phyloP scores from a whole-genome alignment of 2,113 vertebrate genomes.

The Sphaerodactylus townsendi region DNA sequence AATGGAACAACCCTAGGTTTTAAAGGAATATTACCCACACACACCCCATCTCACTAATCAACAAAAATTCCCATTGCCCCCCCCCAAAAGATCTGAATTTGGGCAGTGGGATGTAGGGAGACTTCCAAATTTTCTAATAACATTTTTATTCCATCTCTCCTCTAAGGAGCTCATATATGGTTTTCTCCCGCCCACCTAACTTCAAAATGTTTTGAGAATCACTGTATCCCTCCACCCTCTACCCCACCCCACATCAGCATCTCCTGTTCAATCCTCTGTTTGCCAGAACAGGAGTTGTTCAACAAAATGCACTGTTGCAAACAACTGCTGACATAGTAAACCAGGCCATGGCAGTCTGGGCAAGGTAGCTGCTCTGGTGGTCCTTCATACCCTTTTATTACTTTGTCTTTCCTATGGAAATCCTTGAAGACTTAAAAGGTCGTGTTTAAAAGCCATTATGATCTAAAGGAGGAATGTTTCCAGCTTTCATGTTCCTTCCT shows the following conservation, averaged over 20 bases:
- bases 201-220: background rate
- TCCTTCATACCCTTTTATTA: conserved; percentile 41
- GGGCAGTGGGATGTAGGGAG: too few relatives aligned
- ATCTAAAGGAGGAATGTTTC: conserved; percentile 61
- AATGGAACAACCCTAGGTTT: too few relatives aligned
- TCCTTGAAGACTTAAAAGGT: conserved; percentile 59
- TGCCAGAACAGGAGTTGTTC: accelerated
- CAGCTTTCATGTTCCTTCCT: conserved; percentile 58
- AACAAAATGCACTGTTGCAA: background rate
- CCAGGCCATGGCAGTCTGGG: accelerated
- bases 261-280: background rate
- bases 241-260: too few relatives aligned
- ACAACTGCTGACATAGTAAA: background rate
- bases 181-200: background rate
- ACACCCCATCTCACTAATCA: too few relatives aligned
- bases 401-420: conserved; percentile 50
- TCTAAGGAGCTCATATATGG: too few relatives aligned
- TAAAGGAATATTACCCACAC: too few relatives aligned
- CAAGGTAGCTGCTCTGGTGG: conserved; percentile 25
- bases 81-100: too few relatives aligned
- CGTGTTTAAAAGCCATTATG: conserved; percentile 66
- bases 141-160: too few relatives aligned
- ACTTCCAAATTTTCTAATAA: too few relatives aligned
- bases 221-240: background rate
- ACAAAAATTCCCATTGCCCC: too few relatives aligned